These are phyloP conservation scores for Agriotes lineatus DNA, from an alignment of 2,888 invertebrate genomes.

Conservation along the genomic window DNA sequence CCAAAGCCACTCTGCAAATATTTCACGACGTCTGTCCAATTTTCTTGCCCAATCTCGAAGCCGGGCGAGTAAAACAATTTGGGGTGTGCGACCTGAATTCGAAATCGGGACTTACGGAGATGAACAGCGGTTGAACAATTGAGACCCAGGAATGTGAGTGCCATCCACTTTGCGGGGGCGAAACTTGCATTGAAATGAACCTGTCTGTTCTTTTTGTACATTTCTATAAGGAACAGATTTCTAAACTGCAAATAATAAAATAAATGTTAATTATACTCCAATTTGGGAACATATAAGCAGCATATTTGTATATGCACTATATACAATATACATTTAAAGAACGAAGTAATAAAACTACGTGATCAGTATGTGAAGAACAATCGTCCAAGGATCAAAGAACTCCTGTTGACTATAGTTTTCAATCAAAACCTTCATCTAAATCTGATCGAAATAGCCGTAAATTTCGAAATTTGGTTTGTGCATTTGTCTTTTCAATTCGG, in stretches of 20 bases:
- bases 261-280: too few species aligned
- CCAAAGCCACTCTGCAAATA: slow-evolving; percentile 58
- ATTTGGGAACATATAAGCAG: too few species aligned
- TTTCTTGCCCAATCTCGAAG: slow-evolving; percentile 61
- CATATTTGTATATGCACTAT: too few species aligned
- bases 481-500: too few species aligned
- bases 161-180: slow-evolving; percentile 19
- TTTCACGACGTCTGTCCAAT: slow-evolving; percentile 61
- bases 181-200: slow-evolving; percentile 21
- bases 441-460: too few species aligned
- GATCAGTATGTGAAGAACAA: too few species aligned
- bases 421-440: too few species aligned
- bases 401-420: too few species aligned
- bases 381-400: too few species aligned
- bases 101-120: slow-evolving; percentile 49
- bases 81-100: slow-evolving; percentile 58
- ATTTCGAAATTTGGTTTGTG: too few species aligned
- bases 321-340: too few species aligned
- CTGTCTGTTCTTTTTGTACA: not conserved
- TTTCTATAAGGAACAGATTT: not conserved
- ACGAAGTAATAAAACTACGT: too few species aligned
- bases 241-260: not conserved
- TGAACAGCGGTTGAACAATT: slow-evolving; percentile 30
- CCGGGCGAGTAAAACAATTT: slow-evolving; percentile 62
- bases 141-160: slow-evolving; percentile 25